Evolutionary conservation across 1,140 invertebrate genomes (phyloP).

Genomic region (Pogonognathellus flavescens): DNA sequence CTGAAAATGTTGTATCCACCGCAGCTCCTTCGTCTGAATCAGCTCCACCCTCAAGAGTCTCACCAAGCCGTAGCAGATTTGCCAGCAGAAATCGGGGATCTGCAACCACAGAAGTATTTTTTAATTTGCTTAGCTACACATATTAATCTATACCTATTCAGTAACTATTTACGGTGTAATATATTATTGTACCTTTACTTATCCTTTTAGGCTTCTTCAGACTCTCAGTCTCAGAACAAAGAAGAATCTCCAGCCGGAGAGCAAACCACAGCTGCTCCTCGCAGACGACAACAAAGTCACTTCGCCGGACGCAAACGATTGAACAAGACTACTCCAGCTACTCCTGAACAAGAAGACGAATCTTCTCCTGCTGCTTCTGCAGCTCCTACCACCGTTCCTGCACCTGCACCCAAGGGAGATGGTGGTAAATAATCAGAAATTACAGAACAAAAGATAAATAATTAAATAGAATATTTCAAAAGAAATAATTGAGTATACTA

Average conservation of each 20-base stretch:
- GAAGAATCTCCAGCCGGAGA: not conserved
- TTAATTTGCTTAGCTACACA: too few species aligned
- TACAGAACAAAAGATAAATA: too few species aligned
- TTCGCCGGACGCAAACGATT: not conserved
- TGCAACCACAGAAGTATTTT: slow-evolving; percentile 56
- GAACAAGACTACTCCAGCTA: not conserved
- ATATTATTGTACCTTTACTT: too few species aligned
- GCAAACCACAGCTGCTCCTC: not conserved
- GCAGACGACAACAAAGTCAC: slow-evolving; percentile 15
- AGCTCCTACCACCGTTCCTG: slow-evolving; percentile 13
- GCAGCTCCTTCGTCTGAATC: slow-evolving; percentile 5
- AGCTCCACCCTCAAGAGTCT: not conserved
- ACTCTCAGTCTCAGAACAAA: not conserved
- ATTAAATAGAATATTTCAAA: too few species aligned
- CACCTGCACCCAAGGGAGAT: not conserved
- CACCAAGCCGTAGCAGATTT: slow-evolving; percentile 54
- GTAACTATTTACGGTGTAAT: too few species aligned
- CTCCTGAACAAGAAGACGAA: slow-evolving; percentile 17
- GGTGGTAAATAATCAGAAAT: not conserved
- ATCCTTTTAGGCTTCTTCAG: not conserved
- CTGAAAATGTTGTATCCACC: not conserved
- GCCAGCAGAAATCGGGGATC: slow-evolving; percentile 55
- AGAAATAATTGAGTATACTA: not conserved
- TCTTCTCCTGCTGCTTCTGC: slow-evolving; percentile 1
- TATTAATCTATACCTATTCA: too few species aligned